phyloP scores from a whole-genome alignment of 2,888 invertebrate species.

The Acholoe squamosa region DNA sequence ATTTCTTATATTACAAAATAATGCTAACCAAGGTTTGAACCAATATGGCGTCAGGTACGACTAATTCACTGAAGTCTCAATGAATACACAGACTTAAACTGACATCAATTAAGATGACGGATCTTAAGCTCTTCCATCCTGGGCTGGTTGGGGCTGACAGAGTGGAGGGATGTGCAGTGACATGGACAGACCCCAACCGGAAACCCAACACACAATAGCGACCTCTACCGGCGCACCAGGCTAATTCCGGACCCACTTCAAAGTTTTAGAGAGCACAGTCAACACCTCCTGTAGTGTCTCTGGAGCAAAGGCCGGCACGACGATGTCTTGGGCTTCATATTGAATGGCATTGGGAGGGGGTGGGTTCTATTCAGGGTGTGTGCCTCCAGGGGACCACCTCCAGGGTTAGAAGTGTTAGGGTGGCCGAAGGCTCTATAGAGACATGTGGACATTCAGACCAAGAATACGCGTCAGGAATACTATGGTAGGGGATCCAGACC shows the following conservation, averaged over 20 bases:
- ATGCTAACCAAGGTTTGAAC: no score
- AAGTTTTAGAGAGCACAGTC: background rate
- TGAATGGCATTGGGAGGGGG: background rate
- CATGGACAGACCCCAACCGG: background rate
- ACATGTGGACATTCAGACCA: no score
- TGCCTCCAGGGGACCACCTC: background rate
- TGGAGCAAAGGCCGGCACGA: background rate
- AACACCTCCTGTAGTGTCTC: background rate
- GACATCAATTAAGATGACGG: no score
- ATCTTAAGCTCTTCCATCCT: no score
- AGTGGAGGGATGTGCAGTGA: no score
- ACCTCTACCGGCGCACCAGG: background rate
- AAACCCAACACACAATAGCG: background rate
- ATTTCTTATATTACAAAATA: no score
- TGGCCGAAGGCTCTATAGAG: background rate
- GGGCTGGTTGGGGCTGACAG: no score
- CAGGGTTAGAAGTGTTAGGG: background rate
- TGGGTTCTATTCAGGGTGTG: background rate
- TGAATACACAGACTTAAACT: no score
- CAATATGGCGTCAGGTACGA: no score
- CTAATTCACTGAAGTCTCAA: no score
- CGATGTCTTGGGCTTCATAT: slow-evolving; percentile 1
- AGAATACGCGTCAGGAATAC: no score
- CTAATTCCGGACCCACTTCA: background rate
- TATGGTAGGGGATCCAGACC: no score